phyloP scores from a whole-genome alignment of 2,888 invertebrate genomes.

The Melitaea athalia region DNA sequence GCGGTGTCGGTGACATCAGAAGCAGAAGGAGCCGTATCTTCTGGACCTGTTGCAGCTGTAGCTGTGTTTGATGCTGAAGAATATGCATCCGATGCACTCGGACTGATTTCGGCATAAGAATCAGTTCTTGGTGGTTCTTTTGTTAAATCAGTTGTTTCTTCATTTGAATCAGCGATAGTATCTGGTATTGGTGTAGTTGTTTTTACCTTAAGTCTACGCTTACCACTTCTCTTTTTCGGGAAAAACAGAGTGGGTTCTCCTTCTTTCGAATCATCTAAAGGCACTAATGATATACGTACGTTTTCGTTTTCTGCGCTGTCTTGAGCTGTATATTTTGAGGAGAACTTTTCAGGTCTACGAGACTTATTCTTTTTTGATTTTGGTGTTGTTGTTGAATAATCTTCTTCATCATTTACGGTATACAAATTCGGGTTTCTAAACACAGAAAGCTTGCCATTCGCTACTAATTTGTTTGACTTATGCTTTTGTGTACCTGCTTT shows the following conservation, averaged over 20 bases:
- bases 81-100: conserved; percentile 31
- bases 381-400: conserved; percentile 36
- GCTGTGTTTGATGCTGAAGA: conserved; percentile 40
- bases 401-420: conserved; percentile 56
- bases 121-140: conserved; percentile 34
- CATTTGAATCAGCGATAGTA: conserved; percentile 25
- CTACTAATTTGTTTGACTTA: conserved; percentile 46
- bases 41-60: conserved; percentile 39
- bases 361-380: conserved; percentile 24
- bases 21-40: conserved; percentile 34
- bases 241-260: conserved; percentile 68
- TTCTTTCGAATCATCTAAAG: conserved; percentile 55
- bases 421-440: conserved; percentile 67
- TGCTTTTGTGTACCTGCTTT: conserved; percentile 33
- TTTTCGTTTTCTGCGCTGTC: conserved; percentile 42
- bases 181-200: conserved; percentile 35
- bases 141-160: conserved; percentile 31
- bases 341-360: conserved; percentile 43
- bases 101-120: conserved; percentile 25
- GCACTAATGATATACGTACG: conserved; percentile 65
- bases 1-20: conserved; percentile 40
- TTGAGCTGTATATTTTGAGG: conserved; percentile 47
- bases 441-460: conserved; percentile 62
- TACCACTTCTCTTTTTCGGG: conserved; percentile 61
- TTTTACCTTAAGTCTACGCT: conserved; percentile 49